Base-by-base conservation (phyloP, 2,888 invertebrate genomes). In the Chirona hameri region DNA sequence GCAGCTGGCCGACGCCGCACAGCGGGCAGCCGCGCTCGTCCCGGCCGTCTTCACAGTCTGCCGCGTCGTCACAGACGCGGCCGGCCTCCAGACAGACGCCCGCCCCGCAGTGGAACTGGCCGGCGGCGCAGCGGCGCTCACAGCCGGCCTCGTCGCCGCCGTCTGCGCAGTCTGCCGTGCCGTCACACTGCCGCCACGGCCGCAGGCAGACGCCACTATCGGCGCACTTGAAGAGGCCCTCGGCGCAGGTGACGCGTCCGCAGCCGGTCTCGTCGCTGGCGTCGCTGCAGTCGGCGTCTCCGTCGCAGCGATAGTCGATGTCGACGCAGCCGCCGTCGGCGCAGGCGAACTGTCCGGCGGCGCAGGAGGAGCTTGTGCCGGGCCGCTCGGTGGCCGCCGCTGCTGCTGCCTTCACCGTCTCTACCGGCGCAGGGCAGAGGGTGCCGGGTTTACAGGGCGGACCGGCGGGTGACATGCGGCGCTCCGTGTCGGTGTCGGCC, bases 231-330 rank as follows among this genome's bases (percentile, higher is more conserved):
- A 69, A 69, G 12, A 69, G 29, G 29, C 94, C 94, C 12, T n/a
- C 29, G 29, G 69, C 29, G 15, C 69, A 69, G 9, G 69, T 27
- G 29, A 29, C 69, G 69, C 69, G 69, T 10, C 18, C 29, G 29
- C 69, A 69, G 29, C 29, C 69, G 5, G 95, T 96, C 89, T 99
- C 98, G 87, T 99, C 99, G 0, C 95, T 95, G 55, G 96, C 95
- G 87, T 99, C 98, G 0, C 96, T 92, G 87, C 99, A 99, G 88
- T 99, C 98, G 87, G 98, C 98, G 89, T 98, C 98, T 0, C 95
- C 95, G 88, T 99, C 98, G 87, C 98, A 99, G 88, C 95, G 95
- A 94, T 97, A 98, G 84, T 95, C 95, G 86, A 92, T 92, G 10
- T 97, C 96, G 82, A 89, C 96, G 87, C 98, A 98, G 79, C 97